These are phyloP conservation scores for Hermodice carunculata DNA, from an alignment of 2,888 invertebrate genomes.

Conservation along the genomic window DNA sequence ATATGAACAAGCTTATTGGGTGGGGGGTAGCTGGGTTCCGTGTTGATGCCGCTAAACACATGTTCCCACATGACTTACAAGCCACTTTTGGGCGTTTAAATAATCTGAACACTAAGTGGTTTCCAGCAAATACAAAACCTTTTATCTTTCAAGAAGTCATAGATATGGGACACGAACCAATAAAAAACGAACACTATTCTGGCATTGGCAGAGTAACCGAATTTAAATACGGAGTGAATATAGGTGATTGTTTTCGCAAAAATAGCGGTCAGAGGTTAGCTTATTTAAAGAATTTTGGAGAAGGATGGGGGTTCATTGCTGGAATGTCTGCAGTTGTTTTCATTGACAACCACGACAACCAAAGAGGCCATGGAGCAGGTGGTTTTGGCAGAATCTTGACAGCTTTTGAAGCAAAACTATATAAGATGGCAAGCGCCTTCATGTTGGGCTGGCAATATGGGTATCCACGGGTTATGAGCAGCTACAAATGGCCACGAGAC, in stretches of 20 bases:
- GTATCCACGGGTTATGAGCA: slow-evolving; percentile 5
- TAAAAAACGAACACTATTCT: slow-evolving; percentile 40
- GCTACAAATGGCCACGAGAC: slow-evolving; percentile 5
- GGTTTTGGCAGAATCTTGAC: slow-evolving; percentile 35
- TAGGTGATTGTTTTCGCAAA: slow-evolving; percentile 24
- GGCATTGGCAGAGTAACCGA: slow-evolving; percentile 44
- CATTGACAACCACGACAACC: slow-evolving; percentile 91
- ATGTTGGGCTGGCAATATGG: slow-evolving; percentile 44
- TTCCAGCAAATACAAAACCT: slow-evolving; percentile 55
- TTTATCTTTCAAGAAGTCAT: slow-evolving; percentile 66
- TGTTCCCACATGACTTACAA: slow-evolving; percentile 79
- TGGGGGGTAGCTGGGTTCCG: slow-evolving; percentile 86
- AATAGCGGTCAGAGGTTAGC: slow-evolving; percentile 35
- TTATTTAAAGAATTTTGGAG: slow-evolving; percentile 51
- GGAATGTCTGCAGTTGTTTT: slow-evolving; percentile 77
- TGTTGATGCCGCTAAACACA: slow-evolving; percentile 73
- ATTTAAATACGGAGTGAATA: slow-evolving; percentile 40
- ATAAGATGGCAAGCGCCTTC: slow-evolving; percentile 40
- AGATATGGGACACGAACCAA: slow-evolving; percentile 61
- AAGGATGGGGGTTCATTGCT: slow-evolving; percentile 52
- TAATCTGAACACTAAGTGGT: slow-evolving; percentile 49
- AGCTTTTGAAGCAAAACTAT: slow-evolving; percentile 26
- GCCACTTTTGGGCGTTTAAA: slow-evolving; percentile 74
- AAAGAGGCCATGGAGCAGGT: slow-evolving; percentile 72
- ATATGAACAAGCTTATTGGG: slow-evolving; percentile 78